Evolutionary conservation across 2,888 invertebrate genomes (phyloP).

Genomic region (Pristionchus arcanus): DNA sequence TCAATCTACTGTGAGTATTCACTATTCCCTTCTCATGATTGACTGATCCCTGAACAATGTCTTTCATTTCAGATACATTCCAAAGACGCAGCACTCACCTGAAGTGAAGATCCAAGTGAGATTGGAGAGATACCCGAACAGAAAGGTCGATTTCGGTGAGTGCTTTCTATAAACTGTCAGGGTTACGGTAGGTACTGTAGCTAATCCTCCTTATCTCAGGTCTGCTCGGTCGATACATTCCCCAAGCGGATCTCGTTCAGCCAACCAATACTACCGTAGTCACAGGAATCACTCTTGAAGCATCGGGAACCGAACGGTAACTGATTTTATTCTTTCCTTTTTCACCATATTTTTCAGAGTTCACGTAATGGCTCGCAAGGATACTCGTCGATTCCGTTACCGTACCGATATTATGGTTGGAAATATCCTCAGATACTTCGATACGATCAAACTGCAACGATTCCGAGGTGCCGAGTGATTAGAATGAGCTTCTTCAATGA

Average conservation of each 20-base stretch:
- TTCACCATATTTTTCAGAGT: conserved; percentile 70
- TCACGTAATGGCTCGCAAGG: conserved; percentile 75
- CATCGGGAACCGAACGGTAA: conserved; percentile 60
- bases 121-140: conserved; percentile 59
- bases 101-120: conserved; percentile 58
- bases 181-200: neutral
- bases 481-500: neutral
- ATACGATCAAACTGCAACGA: conserved; percentile 77
- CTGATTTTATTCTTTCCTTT: neutral
- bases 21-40: neutral
- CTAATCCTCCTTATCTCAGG: neutral
- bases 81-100: conserved; percentile 31
- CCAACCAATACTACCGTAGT: conserved; percentile 78
- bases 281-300: conserved; percentile 72
- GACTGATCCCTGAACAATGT: no score
- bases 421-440: conserved; percentile 78
- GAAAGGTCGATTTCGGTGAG: conserved; percentile 60
- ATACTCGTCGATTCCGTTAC: conserved; percentile 72
- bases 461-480: conserved; percentile 68
- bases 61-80: conserved; percentile 51
- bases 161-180: neutral
- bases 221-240: conserved; percentile 68
- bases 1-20: conserved; percentile 84
- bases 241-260: conserved; percentile 77
- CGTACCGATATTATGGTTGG: conserved; percentile 78